Evolutionary conservation across 2,113 vertebrate genomes (phyloP).

Genomic region (Chinchilla lanigera): DNA sequence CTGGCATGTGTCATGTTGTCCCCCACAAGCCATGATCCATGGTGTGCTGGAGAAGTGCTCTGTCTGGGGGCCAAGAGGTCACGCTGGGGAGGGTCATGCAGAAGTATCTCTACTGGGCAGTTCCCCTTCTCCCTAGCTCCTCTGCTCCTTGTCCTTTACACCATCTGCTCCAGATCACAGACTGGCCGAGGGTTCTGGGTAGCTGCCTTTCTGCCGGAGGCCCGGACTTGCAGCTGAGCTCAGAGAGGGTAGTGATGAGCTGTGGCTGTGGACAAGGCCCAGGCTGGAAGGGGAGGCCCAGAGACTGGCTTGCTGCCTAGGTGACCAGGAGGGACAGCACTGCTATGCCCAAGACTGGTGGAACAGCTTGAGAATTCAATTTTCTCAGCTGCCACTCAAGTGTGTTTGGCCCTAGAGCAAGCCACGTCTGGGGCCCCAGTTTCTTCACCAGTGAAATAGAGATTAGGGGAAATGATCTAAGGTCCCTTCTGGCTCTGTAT

Average conservation of each 20-base stretch:
- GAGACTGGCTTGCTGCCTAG: background rate
- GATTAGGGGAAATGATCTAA: background rate
- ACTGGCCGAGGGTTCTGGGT: background rate
- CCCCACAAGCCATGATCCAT: slow-evolving; percentile 79
- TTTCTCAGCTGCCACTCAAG: background rate
- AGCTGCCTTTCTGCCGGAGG: background rate
- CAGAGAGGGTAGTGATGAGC: background rate
- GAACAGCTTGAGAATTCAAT: background rate
- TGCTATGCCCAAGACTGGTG: background rate
- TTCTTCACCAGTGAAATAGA: background rate
- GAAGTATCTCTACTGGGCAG: slow-evolving; percentile 1
- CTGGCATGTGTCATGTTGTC: slow-evolving; percentile 83
- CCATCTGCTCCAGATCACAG: slow-evolving; percentile 54
- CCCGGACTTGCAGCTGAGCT: background rate
- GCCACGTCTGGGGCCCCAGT: background rate
- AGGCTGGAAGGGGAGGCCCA: background rate
- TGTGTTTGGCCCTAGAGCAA: background rate
- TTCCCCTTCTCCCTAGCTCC: background rate
- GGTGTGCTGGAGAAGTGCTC: slow-evolving; percentile 78
- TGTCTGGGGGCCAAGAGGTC: slow-evolving; percentile 73
- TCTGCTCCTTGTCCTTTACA: background rate
- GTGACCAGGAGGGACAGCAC: background rate
- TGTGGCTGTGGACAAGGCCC: background rate
- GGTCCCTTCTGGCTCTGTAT: background rate
- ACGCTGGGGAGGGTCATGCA: slow-evolving; percentile 60